phyloP scores from a whole-genome alignment of 1,140 invertebrate species.

The Cryptotermes secundus region DNA sequence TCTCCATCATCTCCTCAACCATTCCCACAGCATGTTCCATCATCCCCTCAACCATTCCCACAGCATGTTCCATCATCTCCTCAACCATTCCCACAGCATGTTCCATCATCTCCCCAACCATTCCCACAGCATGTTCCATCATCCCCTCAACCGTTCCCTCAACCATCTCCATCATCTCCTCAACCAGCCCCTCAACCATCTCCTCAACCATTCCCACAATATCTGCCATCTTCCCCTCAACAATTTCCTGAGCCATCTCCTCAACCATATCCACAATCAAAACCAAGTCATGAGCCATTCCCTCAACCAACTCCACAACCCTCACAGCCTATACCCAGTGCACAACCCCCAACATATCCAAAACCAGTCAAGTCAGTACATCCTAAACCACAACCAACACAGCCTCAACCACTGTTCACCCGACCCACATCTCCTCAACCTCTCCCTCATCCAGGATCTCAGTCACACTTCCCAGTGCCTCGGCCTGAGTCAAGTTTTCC shows the following conservation, averaged over 20 bases:
- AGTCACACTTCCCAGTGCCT: slow-evolving; percentile 33
- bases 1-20: slow-evolving; percentile 36
- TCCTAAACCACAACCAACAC: background rate
- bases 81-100: background rate
- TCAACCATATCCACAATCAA: slow-evolving; percentile 31
- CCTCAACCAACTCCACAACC: slow-evolving; percentile 35
- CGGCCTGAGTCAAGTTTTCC: slow-evolving; percentile 22
- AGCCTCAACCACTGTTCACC: background rate
- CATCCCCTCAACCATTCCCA: slow-evolving; percentile 22
- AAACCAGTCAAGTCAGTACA: background rate
- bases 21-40: no score
- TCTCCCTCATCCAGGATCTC: slow-evolving; percentile 28
- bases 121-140: slow-evolving; percentile 21
- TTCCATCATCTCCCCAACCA: background rate
- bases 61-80: slow-evolving; percentile 20
- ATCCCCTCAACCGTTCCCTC: slow-evolving; percentile 34
- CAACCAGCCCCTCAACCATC: slow-evolving; percentile 29
- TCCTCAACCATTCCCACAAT: background rate
- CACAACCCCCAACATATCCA: no score
- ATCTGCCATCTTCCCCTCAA: slow-evolving; percentile 36
- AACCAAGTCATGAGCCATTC: slow-evolving; percentile 25
- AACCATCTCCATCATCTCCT: background rate
- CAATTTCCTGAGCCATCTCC: background rate
- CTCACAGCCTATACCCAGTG: slow-evolving; percentile 7
- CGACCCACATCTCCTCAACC: slow-evolving; percentile 33